Evolutionary conservation across 2,888 invertebrate genomes (phyloP).

Genomic region (Biston stratarius): DNA sequence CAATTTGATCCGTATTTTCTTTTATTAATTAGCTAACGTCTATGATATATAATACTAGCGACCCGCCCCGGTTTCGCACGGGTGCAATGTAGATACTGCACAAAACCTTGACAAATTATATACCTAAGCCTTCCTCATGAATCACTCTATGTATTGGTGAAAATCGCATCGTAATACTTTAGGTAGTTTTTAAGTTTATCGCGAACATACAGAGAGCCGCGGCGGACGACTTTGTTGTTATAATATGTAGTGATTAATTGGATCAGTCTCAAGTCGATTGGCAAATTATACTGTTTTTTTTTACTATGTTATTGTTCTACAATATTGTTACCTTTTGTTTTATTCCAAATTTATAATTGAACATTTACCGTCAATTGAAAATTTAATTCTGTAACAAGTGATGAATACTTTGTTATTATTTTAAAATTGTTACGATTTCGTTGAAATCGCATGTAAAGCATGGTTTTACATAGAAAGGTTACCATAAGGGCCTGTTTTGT

Average conservation of each 20-base stretch:
- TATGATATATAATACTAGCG: too few species aligned
- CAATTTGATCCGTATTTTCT: too few species aligned
- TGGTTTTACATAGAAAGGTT: slow-evolving; percentile 20
- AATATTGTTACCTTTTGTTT: neutral
- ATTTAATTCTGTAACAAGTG: neutral
- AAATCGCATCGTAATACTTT: too few species aligned
- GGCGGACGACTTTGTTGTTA: too few species aligned
- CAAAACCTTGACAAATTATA: too few species aligned
- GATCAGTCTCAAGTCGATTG: slow-evolving; percentile 6
- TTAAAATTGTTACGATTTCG: neutral
- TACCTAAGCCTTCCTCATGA: too few species aligned
- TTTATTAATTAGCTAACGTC: too few species aligned
- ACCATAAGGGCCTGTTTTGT: slow-evolving; percentile 2
- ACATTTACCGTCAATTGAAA: slow-evolving; percentile 1
- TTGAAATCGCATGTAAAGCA: slow-evolving; percentile 31
- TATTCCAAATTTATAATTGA: neutral
- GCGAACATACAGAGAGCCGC: too few species aligned
- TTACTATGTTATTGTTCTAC: slow-evolving; percentile 10
- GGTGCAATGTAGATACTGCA: too few species aligned
- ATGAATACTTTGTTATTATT: slow-evolving; percentile 10
- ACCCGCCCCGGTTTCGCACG: too few species aligned
- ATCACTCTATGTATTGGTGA: too few species aligned
- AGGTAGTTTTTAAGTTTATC: too few species aligned
- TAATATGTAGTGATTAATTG: neutral
- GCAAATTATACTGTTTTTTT: neutral